Evolutionary conservation across 2,113 vertebrate species (phyloP), one percentile per base, ranked within the genome.

Genomic region (Heloderma charlesbogerti): DNA sequence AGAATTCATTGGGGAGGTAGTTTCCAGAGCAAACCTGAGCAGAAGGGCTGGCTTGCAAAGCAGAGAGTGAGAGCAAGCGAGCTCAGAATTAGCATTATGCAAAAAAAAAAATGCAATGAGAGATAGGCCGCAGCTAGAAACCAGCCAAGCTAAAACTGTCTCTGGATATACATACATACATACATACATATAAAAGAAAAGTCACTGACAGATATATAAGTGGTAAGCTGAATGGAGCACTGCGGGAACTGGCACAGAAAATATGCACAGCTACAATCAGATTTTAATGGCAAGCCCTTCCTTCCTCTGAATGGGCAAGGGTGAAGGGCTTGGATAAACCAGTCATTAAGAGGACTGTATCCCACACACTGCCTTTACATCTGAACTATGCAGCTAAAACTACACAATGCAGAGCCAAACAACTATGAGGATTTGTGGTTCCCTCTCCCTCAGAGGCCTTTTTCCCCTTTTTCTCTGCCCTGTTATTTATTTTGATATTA

Each of bases 201-300:
- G 1, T 60, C 75, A 81, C 43, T 94, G 93, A 93, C 90, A 95
- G 91, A 71, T 0, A 0, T 91, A 91, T 94, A 82, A 94, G 88
- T 43, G 74, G 16, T 27, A 93, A 54, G 2, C 89, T 89, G 90
- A 94, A 79, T 77, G 86, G 87, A 88, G 93, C 84, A 13, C 87
- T 69, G 84, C 89, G 89, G 87, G 88, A 93, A 90, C 40, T 95
- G 95, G 93, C 95, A 95, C 93, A 40, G 87, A 82, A 63, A 78
- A 92, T 74, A 63, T 3, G 9, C 0, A 69, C 12, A 93, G 94
- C 94, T 89, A 84, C 89, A 93, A 25, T 74, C 90, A 95, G 29
- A 94, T 94, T 90, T 93, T 71, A 93, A 87, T 0, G 79, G 94
- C 94, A 96, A 93, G 91, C 88, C 2, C 89, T 93, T 94, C 94